Conservation (phyloP, 2,113 vertebrate genomes). For the Ramphastos sulfuratus region DNA sequence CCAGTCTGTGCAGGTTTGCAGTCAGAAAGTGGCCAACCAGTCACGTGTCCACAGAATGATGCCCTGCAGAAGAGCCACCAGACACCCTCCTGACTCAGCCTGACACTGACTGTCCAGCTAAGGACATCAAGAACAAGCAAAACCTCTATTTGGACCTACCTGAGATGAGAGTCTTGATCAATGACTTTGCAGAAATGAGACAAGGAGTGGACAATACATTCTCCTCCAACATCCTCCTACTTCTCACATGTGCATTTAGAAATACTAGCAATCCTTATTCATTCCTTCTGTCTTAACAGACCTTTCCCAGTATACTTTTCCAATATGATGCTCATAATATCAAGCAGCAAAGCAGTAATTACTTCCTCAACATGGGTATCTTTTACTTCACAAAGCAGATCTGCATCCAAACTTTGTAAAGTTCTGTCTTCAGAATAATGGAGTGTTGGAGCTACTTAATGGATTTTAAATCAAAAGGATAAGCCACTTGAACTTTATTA, state of each 20-base stretch:
- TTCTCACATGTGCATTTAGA: background rate
- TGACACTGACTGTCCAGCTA: background rate
- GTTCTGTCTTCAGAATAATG: background rate
- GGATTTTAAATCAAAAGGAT: background rate
- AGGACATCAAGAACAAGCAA: background rate
- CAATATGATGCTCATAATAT: background rate
- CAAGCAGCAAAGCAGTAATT: background rate
- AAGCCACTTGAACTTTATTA: background rate
- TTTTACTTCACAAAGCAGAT: background rate
- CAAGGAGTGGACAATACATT: background rate
- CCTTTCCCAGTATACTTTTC: background rate
- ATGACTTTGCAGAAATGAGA: background rate
- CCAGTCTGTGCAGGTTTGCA: background rate
- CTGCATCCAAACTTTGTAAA: background rate
- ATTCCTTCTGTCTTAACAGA: background rate
- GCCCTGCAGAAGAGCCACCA: background rate
- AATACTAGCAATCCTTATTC: background rate
- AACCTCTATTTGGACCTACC: background rate
- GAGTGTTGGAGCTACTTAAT: background rate
- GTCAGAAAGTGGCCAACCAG: background rate
- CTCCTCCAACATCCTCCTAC: background rate
- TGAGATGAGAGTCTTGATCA: background rate
- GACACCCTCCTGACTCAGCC: too few relatives aligned
- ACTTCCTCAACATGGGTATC: background rate
- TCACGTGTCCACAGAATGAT: fast-evolving